Percentiles rank a stretch among this genome's conserved stretches.
Conservation (phyloP, 1,140 invertebrate genomes). For the Teleogryllus occipitalis region DNA sequence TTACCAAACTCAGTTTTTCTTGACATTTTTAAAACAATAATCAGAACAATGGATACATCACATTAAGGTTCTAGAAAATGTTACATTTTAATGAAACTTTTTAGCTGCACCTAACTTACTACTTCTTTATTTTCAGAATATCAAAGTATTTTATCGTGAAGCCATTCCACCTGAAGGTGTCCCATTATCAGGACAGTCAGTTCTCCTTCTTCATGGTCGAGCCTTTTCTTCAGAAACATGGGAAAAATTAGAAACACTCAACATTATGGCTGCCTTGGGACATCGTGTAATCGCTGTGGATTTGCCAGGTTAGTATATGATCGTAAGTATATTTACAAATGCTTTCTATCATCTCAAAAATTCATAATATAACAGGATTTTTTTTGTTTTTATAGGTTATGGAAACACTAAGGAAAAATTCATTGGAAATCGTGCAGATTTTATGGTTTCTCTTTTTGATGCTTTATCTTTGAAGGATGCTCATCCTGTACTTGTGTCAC, state of each 20-base stretch:
- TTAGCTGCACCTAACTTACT: not conserved
- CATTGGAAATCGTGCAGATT: slow-evolving; percentile 25
- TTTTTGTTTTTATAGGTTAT: slow-evolving; percentile 29
- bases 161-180: slow-evolving; percentile 23
- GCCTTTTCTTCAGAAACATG: slow-evolving; percentile 38
- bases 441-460: slow-evolving; percentile 31
- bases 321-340: not conserved
- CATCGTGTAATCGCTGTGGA: slow-evolving; percentile 37
- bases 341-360: not conserved
- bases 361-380: not conserved
- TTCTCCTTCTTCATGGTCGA: slow-evolving; percentile 39
- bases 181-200: slow-evolving; percentile 18
- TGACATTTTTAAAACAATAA: too few relatives aligned
- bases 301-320: slow-evolving; percentile 34
- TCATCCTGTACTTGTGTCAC: slow-evolving; percentile 36
- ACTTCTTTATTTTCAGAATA: not conserved
- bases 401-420: slow-evolving; percentile 26
- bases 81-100: too few relatives aligned
- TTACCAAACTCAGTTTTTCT: too few relatives aligned
- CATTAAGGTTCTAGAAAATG: too few relatives aligned
- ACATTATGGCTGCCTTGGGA: slow-evolving; percentile 35
- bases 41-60: too few relatives aligned
- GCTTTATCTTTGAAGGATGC: slow-evolving; percentile 24
- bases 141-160: slow-evolving; percentile 20
- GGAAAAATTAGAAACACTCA: slow-evolving; percentile 35